Evolutionary conservation across 1,140 invertebrate genomes (phyloP).

Genomic region (Pteromalus puparum): DNA sequence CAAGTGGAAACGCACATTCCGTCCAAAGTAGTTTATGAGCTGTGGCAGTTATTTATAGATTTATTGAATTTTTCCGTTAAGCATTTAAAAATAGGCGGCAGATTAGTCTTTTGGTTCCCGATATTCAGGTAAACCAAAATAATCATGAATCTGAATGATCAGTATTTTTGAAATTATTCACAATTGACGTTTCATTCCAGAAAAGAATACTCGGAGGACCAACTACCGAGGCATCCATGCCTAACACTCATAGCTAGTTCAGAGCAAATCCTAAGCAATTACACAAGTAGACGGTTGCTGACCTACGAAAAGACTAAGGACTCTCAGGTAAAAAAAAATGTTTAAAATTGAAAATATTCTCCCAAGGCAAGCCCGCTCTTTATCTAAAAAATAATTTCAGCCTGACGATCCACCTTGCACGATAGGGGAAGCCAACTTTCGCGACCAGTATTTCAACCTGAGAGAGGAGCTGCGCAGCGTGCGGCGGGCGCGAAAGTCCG

Average conservation of each 20-base stretch:
- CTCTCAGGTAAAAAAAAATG: slow-evolving; percentile 62
- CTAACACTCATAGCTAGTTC: slow-evolving; percentile 87
- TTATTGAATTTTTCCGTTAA: slow-evolving; percentile 87
- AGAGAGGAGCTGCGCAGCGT: slow-evolving; percentile 80
- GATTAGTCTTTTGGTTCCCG: slow-evolving; percentile 95
- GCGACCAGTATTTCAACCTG: slow-evolving; percentile 81
- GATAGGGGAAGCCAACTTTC: slow-evolving; percentile 74
- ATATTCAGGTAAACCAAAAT: slow-evolving; percentile 81
- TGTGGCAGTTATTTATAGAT: slow-evolving; percentile 89
- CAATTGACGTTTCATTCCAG: slow-evolving; percentile 71
- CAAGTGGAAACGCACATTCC: slow-evolving; percentile 84
- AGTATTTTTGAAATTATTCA: neutral
- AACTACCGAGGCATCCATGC: slow-evolving; percentile 88
- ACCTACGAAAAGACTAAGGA: slow-evolving; percentile 90
- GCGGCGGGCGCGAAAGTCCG: slow-evolving; percentile 67
- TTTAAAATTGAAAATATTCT: slow-evolving; percentile 8
- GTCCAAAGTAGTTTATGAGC: slow-evolving; percentile 89
- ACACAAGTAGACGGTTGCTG: slow-evolving; percentile 88
- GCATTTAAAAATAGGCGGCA: slow-evolving; percentile 84
- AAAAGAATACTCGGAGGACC: slow-evolving; percentile 83
- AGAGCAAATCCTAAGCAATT: slow-evolving; percentile 88
- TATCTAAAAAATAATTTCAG: slow-evolving; percentile 45
- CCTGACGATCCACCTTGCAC: slow-evolving; percentile 62
- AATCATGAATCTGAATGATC: neutral
- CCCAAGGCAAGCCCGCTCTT: neutral